Evolutionary conservation across 2,888 invertebrate species (phyloP).

Genomic region (Agrilus mali): DNA sequence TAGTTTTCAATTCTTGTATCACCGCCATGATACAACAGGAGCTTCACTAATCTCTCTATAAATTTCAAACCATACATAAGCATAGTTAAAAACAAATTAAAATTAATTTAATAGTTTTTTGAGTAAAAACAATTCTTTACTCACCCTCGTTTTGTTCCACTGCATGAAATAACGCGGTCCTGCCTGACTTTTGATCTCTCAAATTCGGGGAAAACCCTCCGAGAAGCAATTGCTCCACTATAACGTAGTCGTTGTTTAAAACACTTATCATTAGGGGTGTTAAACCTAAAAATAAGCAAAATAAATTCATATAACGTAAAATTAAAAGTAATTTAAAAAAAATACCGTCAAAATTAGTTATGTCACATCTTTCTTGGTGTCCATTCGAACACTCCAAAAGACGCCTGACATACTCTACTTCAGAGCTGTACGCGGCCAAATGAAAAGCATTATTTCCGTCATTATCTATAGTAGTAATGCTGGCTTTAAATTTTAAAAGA

Average conservation of each 20-base stretch:
- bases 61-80: slow-evolving; percentile 10
- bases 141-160: slow-evolving; percentile 30
- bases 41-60: slow-evolving; percentile 34
- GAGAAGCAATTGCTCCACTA: slow-evolving; percentile 28
- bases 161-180: slow-evolving; percentile 38
- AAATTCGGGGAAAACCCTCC: slow-evolving; percentile 28
- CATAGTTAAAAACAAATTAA: not conserved
- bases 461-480: slow-evolving; percentile 27
- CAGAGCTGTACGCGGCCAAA: slow-evolving; percentile 31
- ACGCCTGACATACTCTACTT: slow-evolving; percentile 8
- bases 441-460: slow-evolving; percentile 35
- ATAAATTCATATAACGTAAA: not conserved
- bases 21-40: slow-evolving; percentile 33
- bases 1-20: slow-evolving; percentile 36
- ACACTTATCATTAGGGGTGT: slow-evolving; percentile 38
- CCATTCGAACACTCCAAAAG: not conserved
- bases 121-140: slow-evolving; percentile 14
- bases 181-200: slow-evolving; percentile 35
- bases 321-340: not conserved
- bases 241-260: slow-evolving; percentile 24
- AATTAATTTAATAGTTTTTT: slow-evolving; percentile 19
- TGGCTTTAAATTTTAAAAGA: slow-evolving; percentile 33
- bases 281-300: slow-evolving; percentile 28
- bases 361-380: not conserved
- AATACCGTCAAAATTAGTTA: slow-evolving; percentile 5